Evolutionary conservation across 2,888 invertebrate genomes (phyloP), one percentile per base, ranked within the genome.

Genomic region (Fabriciana adippe): DNA sequence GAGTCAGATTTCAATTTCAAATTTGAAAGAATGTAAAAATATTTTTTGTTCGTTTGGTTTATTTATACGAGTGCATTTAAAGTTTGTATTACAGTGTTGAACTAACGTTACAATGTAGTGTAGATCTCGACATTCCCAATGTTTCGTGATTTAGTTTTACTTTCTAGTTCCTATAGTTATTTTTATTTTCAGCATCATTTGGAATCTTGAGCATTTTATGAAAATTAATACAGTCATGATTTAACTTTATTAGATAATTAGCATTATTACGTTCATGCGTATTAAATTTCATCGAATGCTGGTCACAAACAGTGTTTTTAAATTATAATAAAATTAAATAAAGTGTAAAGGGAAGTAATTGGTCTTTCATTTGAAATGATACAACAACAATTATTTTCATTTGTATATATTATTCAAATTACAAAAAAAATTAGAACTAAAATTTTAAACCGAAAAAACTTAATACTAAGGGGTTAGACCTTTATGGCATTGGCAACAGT

Each of bases 121-220:
- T 63, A 63, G 76, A 89, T 90, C 87, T 91, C 89, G 84, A 89
- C 90, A 89, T 91, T 91, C 89, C 91, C 81, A 79, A 79, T 85
- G 78, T 84, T 79, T 80, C 81, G 80, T 84, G 81, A 79, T 76
- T 41, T 78, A 78, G 78, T 78, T 83, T 83, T 84, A 81, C 71
- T 76, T 60, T 72, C 77, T 80, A 81, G 78, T 82, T 81, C 81
- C 82, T 83, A 79, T 77, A 76, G 71, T 69, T 41, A 75, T 65
- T 72, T 73, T 80, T 76, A 75, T 76, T 75, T 66, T 76, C 35
- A 76, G 77, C 78, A 76, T 78, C 74, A 75, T 79, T 76, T 80
- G 80, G 76, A 80, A 76, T 77, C 18, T 75, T 71, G 68, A 72
- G 75, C 76, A 74, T 79, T 75, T 72, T 70, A 72, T 70, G 62